Percentiles rank a stretch among this genome's conserved stretches.
Evolutionary conservation across 2,888 invertebrate genomes (phyloP).

Genomic region (Phalangium opilio): DNA sequence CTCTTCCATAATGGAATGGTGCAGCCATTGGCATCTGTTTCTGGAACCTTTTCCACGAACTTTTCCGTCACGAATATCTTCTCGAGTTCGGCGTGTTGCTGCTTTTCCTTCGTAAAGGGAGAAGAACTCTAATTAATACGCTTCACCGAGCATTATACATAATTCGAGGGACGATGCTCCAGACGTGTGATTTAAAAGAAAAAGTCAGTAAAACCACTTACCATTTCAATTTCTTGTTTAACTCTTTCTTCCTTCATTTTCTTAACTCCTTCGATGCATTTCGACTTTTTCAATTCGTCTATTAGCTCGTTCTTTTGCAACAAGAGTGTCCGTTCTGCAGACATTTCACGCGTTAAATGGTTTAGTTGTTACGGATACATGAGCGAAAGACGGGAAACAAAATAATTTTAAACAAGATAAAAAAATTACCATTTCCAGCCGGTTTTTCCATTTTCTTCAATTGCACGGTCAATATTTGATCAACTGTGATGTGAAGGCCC

Average conservation of each 20-base stretch:
- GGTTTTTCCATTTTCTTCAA: constrained; percentile 58
- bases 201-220: too few relatives aligned
- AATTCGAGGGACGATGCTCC: too few relatives aligned
- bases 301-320: constrained; percentile 48
- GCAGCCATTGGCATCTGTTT: constrained; percentile 71
- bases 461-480: constrained; percentile 60
- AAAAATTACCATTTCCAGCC: too few relatives aligned
- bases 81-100: constrained; percentile 37
- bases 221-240: constrained; percentile 53
- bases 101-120: too few relatives aligned
- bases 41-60: constrained; percentile 80
- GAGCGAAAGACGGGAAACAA: too few relatives aligned
- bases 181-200: too few relatives aligned
- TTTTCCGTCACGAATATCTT: constrained; percentile 68
- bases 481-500: constrained; percentile 14
- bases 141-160: too few relatives aligned
- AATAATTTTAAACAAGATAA: too few relatives aligned
- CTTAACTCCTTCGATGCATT: constrained; percentile 82
- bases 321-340: constrained; percentile 10
- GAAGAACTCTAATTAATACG: too few relatives aligned
- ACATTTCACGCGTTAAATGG: background rate
- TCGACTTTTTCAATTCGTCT: constrained; percentile 79
- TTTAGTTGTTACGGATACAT: too few relatives aligned
- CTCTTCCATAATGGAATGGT: constrained; percentile 89
- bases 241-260: constrained; percentile 80